Evolutionary conservation across 2,888 invertebrate genomes (phyloP).

Genomic region (Stramonita haemastoma): DNA sequence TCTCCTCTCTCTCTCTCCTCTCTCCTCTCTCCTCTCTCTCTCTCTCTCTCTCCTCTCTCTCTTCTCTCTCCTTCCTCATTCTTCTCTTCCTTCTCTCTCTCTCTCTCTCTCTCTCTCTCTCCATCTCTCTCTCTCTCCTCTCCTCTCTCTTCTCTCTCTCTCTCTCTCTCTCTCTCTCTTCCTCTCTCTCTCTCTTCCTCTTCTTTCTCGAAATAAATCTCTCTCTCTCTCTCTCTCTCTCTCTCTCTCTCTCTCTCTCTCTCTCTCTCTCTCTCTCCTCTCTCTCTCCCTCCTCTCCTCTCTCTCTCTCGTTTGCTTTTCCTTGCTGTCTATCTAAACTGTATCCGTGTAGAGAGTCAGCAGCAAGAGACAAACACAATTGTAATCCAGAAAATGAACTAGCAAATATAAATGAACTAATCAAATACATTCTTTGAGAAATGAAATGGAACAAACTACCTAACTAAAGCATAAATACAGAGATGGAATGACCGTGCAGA

Average conservation of each 20-base stretch:
- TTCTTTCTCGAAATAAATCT: neutral
- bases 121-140: neutral
- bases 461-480: too few species aligned
- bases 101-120: neutral
- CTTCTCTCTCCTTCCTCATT: slow-evolving; percentile 5
- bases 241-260: neutral
- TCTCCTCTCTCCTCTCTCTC: neutral
- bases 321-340: too few species aligned
- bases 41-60: neutral
- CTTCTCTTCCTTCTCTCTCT: neutral
- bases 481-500: too few species aligned
- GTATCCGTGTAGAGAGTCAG: too few species aligned
- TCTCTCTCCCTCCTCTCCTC: neutral
- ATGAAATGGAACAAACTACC: too few species aligned
- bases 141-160: neutral
- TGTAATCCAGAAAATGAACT: too few species aligned
- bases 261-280: neutral
- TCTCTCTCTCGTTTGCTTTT: too few species aligned
- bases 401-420: too few species aligned
- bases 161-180: neutral
- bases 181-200: neutral
- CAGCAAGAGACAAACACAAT: too few species aligned
- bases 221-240: neutral
- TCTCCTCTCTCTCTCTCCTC: neutral
- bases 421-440: too few species aligned